Evolutionary conservation across 2,797 vertebrate species (phyloP), one percentile per base, ranked within the genome.

Genomic region (Cetoscarus ocellatus): DNA sequence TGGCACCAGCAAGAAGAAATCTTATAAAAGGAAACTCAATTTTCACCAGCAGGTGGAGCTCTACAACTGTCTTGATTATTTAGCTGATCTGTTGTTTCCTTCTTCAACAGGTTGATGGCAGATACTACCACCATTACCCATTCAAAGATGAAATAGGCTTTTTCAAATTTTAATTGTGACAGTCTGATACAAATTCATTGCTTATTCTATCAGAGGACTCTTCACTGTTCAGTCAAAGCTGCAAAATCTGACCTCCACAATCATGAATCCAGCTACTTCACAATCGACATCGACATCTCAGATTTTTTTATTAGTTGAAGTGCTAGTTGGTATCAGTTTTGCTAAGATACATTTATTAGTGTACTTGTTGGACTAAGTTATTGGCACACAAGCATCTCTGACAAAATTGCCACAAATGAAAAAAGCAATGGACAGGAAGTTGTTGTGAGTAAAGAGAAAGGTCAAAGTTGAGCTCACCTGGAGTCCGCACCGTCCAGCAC

Each of bases 401-500:
- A 18, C 11, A 48, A 13, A 6, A 65, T 42, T 27, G 6, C 3
- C 10, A 14, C 14, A 4, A 3, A 14, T 19, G 27, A 27, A 0
- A 17, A 48, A 54, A 40, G 14, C 15, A 17, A 8, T n/a, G 8
- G 44, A 39, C 27, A 62, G 44, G 43, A 59, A 14, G 44, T 1
- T 36, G 9, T 15, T 53, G 53, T 43, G 36, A 40, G 53, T 43
- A 63, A 34, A 43, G 58, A 70, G 43, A 17, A 54, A 13, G 79
- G 73, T 80, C 56, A 75, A 82, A 84, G 81, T 60, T 68, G 58
- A 83, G 67, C 93, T 96, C 93, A 99, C 98, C 96, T 96, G 82
- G 94, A 93, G 89, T 99, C 98, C 73, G 88, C 93, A 71, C 97
- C 97, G 70, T 98, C 96, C 84, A 98, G 95, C 72, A 99, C 97